Conservation (phyloP, 1,140 invertebrate genomes). For the Drosophila parabipectinata region DNA sequence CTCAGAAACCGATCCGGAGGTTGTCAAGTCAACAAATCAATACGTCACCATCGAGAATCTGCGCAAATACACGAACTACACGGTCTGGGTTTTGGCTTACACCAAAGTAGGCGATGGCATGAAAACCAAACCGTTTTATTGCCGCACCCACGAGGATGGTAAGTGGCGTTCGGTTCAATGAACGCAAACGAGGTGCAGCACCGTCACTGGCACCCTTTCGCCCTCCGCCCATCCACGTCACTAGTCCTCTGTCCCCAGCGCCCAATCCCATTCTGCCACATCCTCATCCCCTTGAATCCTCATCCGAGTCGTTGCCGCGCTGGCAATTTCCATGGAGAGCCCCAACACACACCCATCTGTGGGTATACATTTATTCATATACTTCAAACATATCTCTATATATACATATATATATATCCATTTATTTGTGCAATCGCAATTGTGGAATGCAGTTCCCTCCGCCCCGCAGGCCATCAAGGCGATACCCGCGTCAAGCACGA, state of each 20-base stretch:
- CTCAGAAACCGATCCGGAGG: conserved; percentile 82
- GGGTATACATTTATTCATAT: conserved; percentile 61
- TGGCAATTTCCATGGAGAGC: conserved; percentile 60
- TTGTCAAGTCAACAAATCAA: conserved; percentile 84
- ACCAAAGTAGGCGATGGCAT: conserved; percentile 95
- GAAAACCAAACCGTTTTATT: conserved; percentile 92
- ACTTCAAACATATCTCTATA: conserved; percentile 36
- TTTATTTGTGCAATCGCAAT: conserved; percentile 47
- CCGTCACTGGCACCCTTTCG: conserved; percentile 5
- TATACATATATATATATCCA: conserved; percentile 14
- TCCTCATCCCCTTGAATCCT: conserved; percentile 9
- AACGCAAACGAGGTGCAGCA: conserved; percentile 72
- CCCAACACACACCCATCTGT: conserved; percentile 26
- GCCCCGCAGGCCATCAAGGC: conserved; percentile 95
- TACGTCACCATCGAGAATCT: conserved; percentile 84
- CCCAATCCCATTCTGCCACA: conserved; percentile 4
- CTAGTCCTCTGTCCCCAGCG: not conserved
- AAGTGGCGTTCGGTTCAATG: conserved; percentile 82
- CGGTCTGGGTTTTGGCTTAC: conserved; percentile 93
- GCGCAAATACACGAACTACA: conserved; percentile 96
- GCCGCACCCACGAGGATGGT: conserved; percentile 96
- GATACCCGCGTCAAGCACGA: conserved; percentile 91
- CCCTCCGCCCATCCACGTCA: not conserved
- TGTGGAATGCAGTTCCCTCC: conserved; percentile 88
- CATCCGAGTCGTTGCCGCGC: conserved; percentile 48